A percentile compares a stretch with the other conserved stretches of the same genome.
phyloP scores from a whole-genome alignment of 2,113 vertebrate species.

The Grammomys dolichurus region DNA sequence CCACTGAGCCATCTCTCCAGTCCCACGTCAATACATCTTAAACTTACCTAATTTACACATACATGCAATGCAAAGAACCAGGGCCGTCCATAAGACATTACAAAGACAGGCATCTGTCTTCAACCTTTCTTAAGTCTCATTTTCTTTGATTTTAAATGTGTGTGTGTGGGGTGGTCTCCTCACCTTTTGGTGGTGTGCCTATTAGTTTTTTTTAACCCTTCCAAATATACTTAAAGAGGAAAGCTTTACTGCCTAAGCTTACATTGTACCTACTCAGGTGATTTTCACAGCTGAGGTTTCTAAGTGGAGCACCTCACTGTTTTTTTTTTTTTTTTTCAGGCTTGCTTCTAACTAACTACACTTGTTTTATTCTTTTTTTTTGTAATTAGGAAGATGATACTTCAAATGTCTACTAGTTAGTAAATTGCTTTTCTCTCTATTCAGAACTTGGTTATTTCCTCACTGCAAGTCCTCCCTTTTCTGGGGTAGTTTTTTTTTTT shows the following conservation, averaged over 20 bases:
- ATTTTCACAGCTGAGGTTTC: not conserved
- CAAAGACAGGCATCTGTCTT: not conserved
- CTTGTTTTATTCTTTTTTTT: not conserved
- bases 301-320: not conserved
- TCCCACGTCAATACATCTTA: not conserved
- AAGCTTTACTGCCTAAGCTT: conserved; percentile 27
- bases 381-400: not conserved
- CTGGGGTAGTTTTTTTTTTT: not conserved
- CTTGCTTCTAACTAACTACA: not conserved
- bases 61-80: not conserved
- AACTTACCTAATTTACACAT: not conserved
- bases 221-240: not conserved
- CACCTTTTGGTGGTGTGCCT: not conserved
- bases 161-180: not conserved
- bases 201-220: not conserved
- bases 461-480: not conserved
- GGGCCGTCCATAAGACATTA: not conserved
- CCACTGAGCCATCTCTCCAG: too few relatives aligned
- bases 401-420: not conserved
- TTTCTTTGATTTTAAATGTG: not conserved
- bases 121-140: not conserved
- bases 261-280: not conserved
- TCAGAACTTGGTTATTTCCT: not conserved
- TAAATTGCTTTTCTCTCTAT: not conserved
- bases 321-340: not conserved